Conservation (phyloP, 2,797 vertebrate species). For the Micropoecilia bifurca region DNA sequence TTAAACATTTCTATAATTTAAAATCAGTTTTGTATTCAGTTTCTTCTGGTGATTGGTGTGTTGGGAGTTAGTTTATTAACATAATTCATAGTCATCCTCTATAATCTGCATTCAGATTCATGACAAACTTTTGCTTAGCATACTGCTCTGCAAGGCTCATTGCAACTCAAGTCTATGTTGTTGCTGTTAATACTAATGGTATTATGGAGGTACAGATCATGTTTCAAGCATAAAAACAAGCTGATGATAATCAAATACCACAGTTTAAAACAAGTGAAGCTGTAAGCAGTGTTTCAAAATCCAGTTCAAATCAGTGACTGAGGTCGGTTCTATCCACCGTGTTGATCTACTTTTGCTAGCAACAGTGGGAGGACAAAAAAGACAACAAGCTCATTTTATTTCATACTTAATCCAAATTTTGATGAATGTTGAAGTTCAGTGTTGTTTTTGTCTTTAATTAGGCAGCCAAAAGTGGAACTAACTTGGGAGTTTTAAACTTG, state of each 20-base stretch:
- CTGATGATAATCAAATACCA: not conserved
- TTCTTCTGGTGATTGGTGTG: not conserved
- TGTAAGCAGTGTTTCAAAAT: not conserved
- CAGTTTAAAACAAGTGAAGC: not conserved
- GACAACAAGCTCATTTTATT: not conserved
- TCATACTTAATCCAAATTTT: not conserved
- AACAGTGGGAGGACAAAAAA: not conserved
- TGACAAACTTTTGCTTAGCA: not conserved
- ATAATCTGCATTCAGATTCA: not conserved
- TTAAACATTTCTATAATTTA: not conserved
- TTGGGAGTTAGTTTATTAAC: not conserved
- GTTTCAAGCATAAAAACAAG: not conserved
- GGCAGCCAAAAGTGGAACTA: not conserved
- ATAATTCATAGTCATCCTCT: not conserved
- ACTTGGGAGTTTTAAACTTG: not conserved
- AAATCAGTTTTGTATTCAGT: not conserved
- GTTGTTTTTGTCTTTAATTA: constrained; percentile 1
- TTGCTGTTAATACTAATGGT: not conserved
- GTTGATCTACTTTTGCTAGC: not conserved
- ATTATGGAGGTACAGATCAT: not conserved
- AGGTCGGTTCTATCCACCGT: not conserved
- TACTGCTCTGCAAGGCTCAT: not conserved
- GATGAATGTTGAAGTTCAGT: not conserved
- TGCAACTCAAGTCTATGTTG: not conserved
- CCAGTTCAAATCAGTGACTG: not conserved